Evolutionary conservation across 2,797 vertebrate genomes (phyloP), one percentile per base, ranked within the genome.

Genomic region (Todus mexicanus): DNA sequence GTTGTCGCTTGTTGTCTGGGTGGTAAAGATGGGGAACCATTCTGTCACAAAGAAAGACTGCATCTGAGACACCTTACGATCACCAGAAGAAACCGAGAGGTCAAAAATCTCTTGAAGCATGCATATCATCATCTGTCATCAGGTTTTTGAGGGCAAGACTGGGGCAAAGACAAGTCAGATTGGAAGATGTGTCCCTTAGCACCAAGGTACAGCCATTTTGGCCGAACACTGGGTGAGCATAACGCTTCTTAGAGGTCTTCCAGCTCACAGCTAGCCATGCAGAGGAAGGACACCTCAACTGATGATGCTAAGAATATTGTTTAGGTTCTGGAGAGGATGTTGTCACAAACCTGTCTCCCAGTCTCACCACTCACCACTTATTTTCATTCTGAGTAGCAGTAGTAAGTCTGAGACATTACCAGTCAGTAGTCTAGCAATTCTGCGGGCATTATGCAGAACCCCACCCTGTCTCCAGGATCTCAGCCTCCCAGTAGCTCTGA

Each of bases 271-370:
- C 7, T 42, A 77, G 50, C 33, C 29, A 1, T 20, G 68, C 83
- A 85, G 60, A 72, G 56, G 82, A 59, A 65, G 29, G 23, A 48
- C 45, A 56, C 26, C 35, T 27, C 65, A 84, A 71, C 42, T 35
- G 64, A 66, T 43, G 69, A 80, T 95, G 92, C 88, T 90, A 92
- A 79, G 71, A 80, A 45, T 68, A 84, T 76, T 94, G 90, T 94
- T 96, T 95, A 92, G 89, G 70, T 92, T 93, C 81, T 93, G 78
- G 79, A 85, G 90, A 94, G 89, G 92, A 93, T 95, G 93, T 96
- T 94, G 84, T 84, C 91, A 86, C 82, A 68, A 87, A 92, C n/a
- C 26, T 0, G 0, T 77, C 54, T 93, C 43, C 54, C 33, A 72
- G 72, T 71, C 90, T 95, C 84, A 92, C 57, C 54, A 13, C 80